Conservation (phyloP, 2,113 vertebrate genomes). For the Centrocercus urophasianus region DNA sequence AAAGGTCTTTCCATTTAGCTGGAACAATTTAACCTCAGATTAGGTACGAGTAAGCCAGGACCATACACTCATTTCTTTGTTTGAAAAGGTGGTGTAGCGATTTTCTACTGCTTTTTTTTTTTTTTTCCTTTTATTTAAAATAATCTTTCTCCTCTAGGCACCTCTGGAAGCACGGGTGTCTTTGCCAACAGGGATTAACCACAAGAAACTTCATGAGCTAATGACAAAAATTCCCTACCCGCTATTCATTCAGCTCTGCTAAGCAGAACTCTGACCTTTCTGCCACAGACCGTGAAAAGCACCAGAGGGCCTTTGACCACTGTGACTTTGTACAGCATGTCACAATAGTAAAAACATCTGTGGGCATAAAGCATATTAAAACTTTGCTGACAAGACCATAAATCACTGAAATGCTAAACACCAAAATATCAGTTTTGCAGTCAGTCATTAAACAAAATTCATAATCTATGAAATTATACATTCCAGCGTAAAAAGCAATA, state of each 20-base stretch:
- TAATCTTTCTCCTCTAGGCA: background rate
- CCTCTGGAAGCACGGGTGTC: background rate
- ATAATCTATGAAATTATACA: constrained; percentile 61
- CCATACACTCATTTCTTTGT: background rate
- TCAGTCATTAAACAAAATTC: constrained; percentile 63
- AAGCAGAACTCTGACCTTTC: background rate
- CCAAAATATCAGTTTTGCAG: constrained; percentile 57
- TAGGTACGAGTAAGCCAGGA: background rate
- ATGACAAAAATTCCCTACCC: background rate
- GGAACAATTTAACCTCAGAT: background rate
- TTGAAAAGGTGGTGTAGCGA: background rate
- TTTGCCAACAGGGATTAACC: background rate
- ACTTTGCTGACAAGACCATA: constrained; percentile 38
- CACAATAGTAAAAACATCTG: constrained; percentile 52
- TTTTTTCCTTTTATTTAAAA: background rate
- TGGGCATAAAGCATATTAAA: constrained; percentile 31
- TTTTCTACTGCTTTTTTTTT: background rate
- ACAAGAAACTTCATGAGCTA: background rate
- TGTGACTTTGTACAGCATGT: constrained; percentile 28
- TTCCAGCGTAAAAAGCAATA: constrained; percentile 52
- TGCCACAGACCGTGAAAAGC: background rate
- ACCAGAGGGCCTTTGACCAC: constrained; percentile 23
- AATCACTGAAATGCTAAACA: constrained; percentile 55
- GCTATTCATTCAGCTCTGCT: background rate
- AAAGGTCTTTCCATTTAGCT: background rate